Percentiles rank a stretch among this genome's conserved stretches.
These are phyloP conservation scores for Parochlus steinenii DNA, from an alignment of 2,888 invertebrate species.

Conservation along the genomic window DNA sequence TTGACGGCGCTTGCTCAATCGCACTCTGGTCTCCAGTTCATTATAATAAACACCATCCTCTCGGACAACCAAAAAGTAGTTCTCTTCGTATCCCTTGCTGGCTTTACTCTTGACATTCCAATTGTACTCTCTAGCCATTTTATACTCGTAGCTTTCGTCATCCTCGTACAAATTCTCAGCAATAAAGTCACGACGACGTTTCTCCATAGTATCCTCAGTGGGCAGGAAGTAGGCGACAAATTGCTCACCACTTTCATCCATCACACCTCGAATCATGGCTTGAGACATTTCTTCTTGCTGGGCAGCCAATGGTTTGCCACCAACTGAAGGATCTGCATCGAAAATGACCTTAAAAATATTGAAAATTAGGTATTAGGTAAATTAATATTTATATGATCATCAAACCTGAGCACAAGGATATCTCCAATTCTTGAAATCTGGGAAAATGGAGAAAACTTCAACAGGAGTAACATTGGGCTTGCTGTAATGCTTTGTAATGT, in stretches of 20 bases:
- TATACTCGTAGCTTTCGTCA: conserved; percentile 88
- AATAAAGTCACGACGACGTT: conserved; percentile 66
- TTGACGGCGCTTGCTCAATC: conserved; percentile 81
- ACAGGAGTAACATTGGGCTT: conserved; percentile 89
- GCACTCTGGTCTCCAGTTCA: conserved; percentile 87
- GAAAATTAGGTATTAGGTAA: too few relatives aligned
- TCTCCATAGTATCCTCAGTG: conserved; percentile 77
- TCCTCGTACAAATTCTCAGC: conserved; percentile 67
- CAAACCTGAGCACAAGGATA: conserved; percentile 95
- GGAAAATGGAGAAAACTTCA: conserved; percentile 75
- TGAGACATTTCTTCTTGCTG: conserved; percentile 97
- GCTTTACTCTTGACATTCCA: conserved; percentile 99
- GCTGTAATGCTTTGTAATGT: conserved; percentile 85
- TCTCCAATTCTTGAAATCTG: conserved; percentile 95
- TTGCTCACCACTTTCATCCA: conserved; percentile 97
- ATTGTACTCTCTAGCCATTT: conserved; percentile 95
- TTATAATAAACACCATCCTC: conserved; percentile 87
- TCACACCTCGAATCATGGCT: conserved; percentile 99
- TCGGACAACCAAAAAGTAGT: conserved; percentile 87
- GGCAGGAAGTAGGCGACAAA: conserved; percentile 98
- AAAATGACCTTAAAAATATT: too few relatives aligned
- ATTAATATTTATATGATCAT: too few relatives aligned
- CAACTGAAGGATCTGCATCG: conserved; percentile 93
- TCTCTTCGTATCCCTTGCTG: conserved; percentile 89
- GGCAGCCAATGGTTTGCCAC: conserved; percentile 67